Base-by-base conservation (phyloP, 2,888 invertebrate genomes). In the Strigamia crassipes region DNA sequence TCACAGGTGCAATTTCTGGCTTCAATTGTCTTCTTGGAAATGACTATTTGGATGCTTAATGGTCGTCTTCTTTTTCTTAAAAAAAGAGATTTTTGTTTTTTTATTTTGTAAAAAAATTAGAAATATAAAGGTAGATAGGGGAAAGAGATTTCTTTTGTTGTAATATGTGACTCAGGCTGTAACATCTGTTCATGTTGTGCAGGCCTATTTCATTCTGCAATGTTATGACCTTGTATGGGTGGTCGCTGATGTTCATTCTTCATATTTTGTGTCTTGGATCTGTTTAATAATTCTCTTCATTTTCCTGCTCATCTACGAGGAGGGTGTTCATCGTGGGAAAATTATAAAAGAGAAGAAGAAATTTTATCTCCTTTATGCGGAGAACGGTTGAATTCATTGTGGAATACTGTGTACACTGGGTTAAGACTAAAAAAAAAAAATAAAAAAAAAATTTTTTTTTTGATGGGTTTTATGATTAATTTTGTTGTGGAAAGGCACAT, bases 151-250 rank as follows among this genome's bases (percentile, higher is more conserved):
- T 73, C 73, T 73, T 73, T 73, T 73, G 73, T 73, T 66, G 31
- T 73, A 73, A 73, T 73, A 73, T 73, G 73, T 31, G 73, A 73
- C 73, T 31, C 31, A 31, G 73, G 27, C 31, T 31, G 73, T 31
- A 73, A 73, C 73, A 73, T 73, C 73, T 73, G 73, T 73, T 73
- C 73, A 73, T 27, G 73, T 73, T 73, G 73, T 73, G 73, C 73
- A 73, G 31, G 73, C 73, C 31, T 66, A 73, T 73, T 73, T 73
- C 73, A 73, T 73, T 73, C 73, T 23, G 73, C 73, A 31, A n/a
- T 73, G 73, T 73, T 73, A 73, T 73, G 73, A 73, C 73, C 73
- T 73, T 73, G 73, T 73, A 73, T 73, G 73, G 73, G 73, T 73
- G 73, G 73, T 73, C 73, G 73, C 73, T 73, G 73, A 73, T 73